These are phyloP conservation scores for Sebastes variabilis DNA, from an alignment of 2,797 vertebrate species.

Conservation along the genomic window DNA sequence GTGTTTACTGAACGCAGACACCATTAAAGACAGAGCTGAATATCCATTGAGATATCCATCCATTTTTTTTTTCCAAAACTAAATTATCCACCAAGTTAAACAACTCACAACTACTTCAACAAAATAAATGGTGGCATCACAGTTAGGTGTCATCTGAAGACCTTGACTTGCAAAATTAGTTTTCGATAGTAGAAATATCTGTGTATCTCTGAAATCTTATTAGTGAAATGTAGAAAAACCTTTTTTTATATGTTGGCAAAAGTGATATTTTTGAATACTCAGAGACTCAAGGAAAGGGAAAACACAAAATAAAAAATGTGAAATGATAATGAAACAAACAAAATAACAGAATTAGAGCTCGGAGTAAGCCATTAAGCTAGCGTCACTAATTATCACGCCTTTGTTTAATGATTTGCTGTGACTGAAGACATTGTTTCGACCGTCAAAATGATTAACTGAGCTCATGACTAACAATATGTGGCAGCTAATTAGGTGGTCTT, in stretches of 20 bases:
- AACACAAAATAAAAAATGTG: not conserved
- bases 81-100: not conserved
- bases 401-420: conserved; percentile 45
- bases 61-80: not conserved
- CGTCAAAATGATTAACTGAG: conserved; percentile 51
- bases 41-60: not conserved
- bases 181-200: not conserved
- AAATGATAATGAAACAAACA: conserved; percentile 4
- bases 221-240: not conserved
- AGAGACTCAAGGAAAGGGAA: not conserved
- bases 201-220: not conserved
- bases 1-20: not conserved
- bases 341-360: conserved; percentile 2
- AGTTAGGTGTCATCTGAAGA: not conserved
- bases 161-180: not conserved
- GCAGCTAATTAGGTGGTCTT: conserved; percentile 58
- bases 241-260: not conserved
- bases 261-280: not conserved
- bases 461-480: conserved; percentile 51
- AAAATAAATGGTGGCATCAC: not conserved
- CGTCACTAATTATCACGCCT: conserved; percentile 39
- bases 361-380: conserved; percentile 28
- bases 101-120: not conserved
- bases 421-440: conserved; percentile 43
- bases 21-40: not conserved